Base-by-base conservation (phyloP, 2,113 vertebrate genomes). In the Oryzias woworae region DNA sequence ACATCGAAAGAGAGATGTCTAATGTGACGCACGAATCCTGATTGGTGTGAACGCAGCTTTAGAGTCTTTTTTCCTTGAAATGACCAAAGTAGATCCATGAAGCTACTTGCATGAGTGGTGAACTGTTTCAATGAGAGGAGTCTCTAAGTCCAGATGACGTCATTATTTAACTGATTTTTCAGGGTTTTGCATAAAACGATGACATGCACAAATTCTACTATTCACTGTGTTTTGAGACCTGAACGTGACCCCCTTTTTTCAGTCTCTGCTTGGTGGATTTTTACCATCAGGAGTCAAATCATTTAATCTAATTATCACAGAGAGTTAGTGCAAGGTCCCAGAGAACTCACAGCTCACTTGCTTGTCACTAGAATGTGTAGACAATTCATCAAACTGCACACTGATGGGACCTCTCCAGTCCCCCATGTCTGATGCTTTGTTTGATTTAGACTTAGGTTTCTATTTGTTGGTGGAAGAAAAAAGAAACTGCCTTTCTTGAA, bases 301-400 rank as follows among this genome's bases (percentile, higher is more conserved):
- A 83, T 88, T 88, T 88, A 88, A 91, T 90, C 80, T 88, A 92
- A 92, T 93, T 91, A 92, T 85, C 73, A 73, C 75, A 74, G 66
- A 86, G 87, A 78, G 69, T 84, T 71, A 68, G 82, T 81, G 80
- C 72, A 58, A 78, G 59, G 69, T 73, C 61, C 63, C 68, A 41
- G 70, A 72, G 81, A 84, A 66, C 83, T 88, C 86, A 75, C 86
- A 84, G 82, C 86, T 89, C 86, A 82, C 84, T 89, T 82, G 79
- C 86, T 87, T 92, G 91, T 92, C 89, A 90, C 73, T 84, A 78
- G 82, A 84, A 91, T 92, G 78, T 85, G 77, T 68, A 81, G 81
- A 89, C 84, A 81, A 91, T 92, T 91, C 87, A 91, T 92, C 91
- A 92, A 86, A 89, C 68, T 0, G 4, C 71, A 75, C 87, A 75